phyloP scores from a whole-genome alignment of 1,140 invertebrate genomes.

The Globodera rostochiensis region DNA sequence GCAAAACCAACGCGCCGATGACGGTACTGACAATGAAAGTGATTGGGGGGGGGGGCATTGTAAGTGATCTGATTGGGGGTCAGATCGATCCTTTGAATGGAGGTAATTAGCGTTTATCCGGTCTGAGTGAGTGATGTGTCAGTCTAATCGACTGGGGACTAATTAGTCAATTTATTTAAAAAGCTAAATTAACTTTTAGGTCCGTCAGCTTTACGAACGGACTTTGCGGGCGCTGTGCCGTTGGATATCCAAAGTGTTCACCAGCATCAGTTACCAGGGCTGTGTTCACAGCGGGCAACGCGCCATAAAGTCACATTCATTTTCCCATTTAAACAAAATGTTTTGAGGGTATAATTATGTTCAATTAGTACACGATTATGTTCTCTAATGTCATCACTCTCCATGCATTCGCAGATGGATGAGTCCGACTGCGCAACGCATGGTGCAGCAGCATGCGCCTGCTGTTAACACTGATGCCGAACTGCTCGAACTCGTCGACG shows the following conservation, averaged over 20 bases:
- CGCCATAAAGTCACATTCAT: constrained; percentile 35
- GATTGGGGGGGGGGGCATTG: not conserved
- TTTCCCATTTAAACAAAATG: too few species aligned
- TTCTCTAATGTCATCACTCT: too few species aligned
- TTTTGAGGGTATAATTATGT: too few species aligned
- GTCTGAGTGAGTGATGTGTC: too few species aligned
- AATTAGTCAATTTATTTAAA: constrained; percentile 7
- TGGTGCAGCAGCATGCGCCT: constrained; percentile 11
- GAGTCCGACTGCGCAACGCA: constrained; percentile 19
- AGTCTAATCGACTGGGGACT: too few species aligned
- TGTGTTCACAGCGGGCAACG: constrained; percentile 58
- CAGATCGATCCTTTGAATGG: too few species aligned
- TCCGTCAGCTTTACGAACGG: constrained; percentile 59
- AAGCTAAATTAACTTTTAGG: constrained; percentile 1
- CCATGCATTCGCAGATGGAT: constrained; percentile 23
- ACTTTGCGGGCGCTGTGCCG: constrained; percentile 57
- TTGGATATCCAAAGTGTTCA: constrained; percentile 61
- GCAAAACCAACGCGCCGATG: not conserved
- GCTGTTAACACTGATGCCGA: not conserved
- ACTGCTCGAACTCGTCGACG: constrained; percentile 15
- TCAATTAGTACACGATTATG: too few species aligned
- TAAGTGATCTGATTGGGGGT: not conserved
- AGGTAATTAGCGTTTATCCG: too few species aligned
- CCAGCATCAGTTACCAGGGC: constrained; percentile 49
- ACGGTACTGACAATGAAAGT: not conserved